Conservation (phyloP, 2,888 invertebrate species). For the Monochamus alternatus region DNA sequence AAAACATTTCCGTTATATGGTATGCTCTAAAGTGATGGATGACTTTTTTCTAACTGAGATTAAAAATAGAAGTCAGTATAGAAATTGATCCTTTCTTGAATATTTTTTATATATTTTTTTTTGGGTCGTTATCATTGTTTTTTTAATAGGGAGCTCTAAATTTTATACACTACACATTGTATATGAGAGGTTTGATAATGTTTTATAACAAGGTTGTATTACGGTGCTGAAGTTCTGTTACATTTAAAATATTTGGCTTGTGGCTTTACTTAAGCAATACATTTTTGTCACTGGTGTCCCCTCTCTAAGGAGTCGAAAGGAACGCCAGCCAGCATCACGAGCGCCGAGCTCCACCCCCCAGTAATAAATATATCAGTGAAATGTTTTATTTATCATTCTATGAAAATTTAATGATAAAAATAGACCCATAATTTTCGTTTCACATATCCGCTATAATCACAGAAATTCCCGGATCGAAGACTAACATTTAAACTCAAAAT, state of each 20-base stretch:
- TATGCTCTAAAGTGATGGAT: too few relatives aligned
- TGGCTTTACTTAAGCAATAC: constrained; percentile 47
- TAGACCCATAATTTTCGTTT: constrained; percentile 34
- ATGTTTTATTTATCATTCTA: constrained; percentile 38
- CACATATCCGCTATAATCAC: constrained; percentile 1
- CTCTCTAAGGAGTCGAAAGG: constrained; percentile 35
- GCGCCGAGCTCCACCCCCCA: constrained; percentile 55
- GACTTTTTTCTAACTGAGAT: too few relatives aligned
- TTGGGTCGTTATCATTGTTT: too few relatives aligned
- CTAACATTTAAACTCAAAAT: constrained; percentile 10
- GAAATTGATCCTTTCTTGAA: too few relatives aligned
- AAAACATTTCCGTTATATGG: too few relatives aligned
- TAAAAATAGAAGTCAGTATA: too few relatives aligned
- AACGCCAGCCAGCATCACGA: constrained; percentile 28
- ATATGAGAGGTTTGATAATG: background rate
- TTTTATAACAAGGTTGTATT: background rate
- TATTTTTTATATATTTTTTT: too few relatives aligned
- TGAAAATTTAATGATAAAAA: constrained; percentile 40
- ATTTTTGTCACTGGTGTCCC: constrained; percentile 51
- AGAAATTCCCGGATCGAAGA: background rate
- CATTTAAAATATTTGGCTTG: constrained; percentile 53
- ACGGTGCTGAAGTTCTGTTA: constrained; percentile 19
- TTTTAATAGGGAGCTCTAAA: too few relatives aligned
- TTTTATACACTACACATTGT: too few relatives aligned
- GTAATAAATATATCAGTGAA: constrained; percentile 47